Evolutionary conservation across 2,888 invertebrate species (phyloP), one percentile per base, ranked within the genome.

Genomic region (Hydroisotoma schaefferi): DNA sequence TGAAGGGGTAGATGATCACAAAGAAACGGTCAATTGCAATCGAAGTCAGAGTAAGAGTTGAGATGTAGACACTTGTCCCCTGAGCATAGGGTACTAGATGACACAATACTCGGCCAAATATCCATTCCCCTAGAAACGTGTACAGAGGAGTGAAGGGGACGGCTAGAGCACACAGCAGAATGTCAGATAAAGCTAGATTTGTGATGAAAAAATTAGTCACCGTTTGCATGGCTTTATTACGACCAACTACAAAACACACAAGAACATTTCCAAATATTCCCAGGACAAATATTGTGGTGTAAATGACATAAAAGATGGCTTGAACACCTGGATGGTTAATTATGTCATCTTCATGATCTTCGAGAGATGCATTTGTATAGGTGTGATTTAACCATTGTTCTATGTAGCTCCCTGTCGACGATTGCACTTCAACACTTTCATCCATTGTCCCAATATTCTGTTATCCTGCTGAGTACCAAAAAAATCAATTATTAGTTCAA

Each of bases 201-300:
- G 93, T 91, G 75, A 98, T 98, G 79, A 98, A 98, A 54, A 94
- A 84, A 77, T 98, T 98, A 2, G 98, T 98, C 37, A 98, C 97
- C 0, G 95, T 94, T 76, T 95, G 95, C 97, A 98, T 97, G 27
- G 90, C 88, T 71, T 87, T 87, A 78, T 94, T 97, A 28, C 92
- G 82, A 33, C 89, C 83, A 5, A 99, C 95, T 18, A 98, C 94
- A 75, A 87, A 95, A 75, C 94, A 93, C 23, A 98, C 97, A 20
- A 98, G 80, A 0, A 87, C 82, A 77, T 95, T 95, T 0, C 95
- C 95, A 72, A 88, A 85, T 1, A 94, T 81, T 2, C 98, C 98
- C 44, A 94, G 80, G 0, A 90, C 82, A 76, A 97, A 98, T 59
- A 94, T 90, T 8, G 84, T 78, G 2, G 83, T 80, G 77, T 94